Evolutionary conservation across 1,140 invertebrate genomes (phyloP).

Genomic region (Proales similis): DNA sequence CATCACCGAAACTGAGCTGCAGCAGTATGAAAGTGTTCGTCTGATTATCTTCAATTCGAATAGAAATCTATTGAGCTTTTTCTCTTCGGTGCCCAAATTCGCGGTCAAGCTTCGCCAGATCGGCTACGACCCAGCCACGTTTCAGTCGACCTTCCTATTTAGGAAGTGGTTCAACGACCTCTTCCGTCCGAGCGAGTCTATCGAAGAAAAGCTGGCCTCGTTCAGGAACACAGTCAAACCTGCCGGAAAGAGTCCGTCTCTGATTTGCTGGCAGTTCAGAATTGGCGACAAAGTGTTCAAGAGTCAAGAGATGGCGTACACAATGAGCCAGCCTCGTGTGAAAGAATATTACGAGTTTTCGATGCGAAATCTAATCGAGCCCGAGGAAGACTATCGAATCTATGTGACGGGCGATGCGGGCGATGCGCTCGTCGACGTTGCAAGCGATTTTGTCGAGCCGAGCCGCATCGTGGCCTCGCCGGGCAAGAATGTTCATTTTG

Average conservation of each 20-base stretch:
- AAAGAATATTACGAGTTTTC: constrained; percentile 1
- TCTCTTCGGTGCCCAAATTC: constrained; percentile 2
- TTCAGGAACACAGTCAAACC: constrained; percentile 12
- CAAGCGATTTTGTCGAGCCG: constrained; percentile 10
- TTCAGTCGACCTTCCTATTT: not conserved
- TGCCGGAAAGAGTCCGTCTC: not conserved
- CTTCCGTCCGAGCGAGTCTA: not conserved
- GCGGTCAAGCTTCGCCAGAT: not conserved
- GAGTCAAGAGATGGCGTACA: constrained; percentile 16
- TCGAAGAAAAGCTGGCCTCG: not conserved
- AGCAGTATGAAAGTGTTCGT: not conserved
- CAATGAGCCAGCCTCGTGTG: not conserved
- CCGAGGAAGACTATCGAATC: constrained; percentile 1
- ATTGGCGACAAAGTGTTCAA: too few relatives aligned
- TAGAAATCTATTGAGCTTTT: not conserved
- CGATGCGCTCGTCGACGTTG: not conserved
- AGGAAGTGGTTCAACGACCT: constrained; percentile 10
- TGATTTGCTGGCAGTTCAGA: constrained; percentile 31
- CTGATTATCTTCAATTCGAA: constrained; percentile 8
- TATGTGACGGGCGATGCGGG: constrained; percentile 9
- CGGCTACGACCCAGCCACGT: not conserved
- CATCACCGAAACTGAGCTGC: not conserved
- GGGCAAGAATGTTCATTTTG: not conserved
- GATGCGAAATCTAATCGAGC: not conserved
- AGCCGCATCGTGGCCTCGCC: too few relatives aligned